Conservation (phyloP, 2,113 vertebrate genomes). For the Chaetorhynchus papuensis region DNA sequence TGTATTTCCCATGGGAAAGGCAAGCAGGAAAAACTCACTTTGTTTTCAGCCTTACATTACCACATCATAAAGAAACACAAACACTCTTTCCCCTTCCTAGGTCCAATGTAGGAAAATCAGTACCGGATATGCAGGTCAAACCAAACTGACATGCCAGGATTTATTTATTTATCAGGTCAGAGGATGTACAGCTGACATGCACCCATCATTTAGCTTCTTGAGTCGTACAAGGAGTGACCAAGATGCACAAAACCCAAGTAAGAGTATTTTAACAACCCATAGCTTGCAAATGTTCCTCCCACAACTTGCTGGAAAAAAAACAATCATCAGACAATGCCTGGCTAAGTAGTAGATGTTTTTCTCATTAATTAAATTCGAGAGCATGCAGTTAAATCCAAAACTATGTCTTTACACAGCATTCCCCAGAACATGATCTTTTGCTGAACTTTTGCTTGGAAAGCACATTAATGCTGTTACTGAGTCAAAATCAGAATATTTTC, state of each 20-base stretch:
- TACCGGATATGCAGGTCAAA: not conserved
- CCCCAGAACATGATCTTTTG: not conserved
- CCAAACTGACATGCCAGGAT: not conserved
- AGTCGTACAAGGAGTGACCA: not conserved
- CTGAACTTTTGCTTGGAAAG: not conserved
- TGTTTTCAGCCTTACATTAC: not conserved
- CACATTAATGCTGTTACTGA: not conserved
- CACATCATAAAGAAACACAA: not conserved
- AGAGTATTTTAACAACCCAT: not conserved
- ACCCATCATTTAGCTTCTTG: not conserved
- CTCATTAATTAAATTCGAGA: not conserved
- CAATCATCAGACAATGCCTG: not conserved
- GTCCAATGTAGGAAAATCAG: slow-evolving; percentile 5
- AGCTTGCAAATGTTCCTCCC: not conserved
- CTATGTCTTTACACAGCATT: not conserved
- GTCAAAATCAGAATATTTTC: not conserved
- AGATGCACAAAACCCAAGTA: not conserved
- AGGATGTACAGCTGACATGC: not conserved
- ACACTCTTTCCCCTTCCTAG: not conserved
- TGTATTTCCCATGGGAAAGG: slow-evolving; percentile 11
- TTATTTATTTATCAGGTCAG: not conserved
- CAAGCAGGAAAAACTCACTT: not conserved
- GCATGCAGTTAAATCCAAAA: not conserved
- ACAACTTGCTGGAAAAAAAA: not conserved
- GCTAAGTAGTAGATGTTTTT: not conserved